Conservation (phyloP, 2,888 invertebrate species). For the Troglohyphantes excavatus region DNA sequence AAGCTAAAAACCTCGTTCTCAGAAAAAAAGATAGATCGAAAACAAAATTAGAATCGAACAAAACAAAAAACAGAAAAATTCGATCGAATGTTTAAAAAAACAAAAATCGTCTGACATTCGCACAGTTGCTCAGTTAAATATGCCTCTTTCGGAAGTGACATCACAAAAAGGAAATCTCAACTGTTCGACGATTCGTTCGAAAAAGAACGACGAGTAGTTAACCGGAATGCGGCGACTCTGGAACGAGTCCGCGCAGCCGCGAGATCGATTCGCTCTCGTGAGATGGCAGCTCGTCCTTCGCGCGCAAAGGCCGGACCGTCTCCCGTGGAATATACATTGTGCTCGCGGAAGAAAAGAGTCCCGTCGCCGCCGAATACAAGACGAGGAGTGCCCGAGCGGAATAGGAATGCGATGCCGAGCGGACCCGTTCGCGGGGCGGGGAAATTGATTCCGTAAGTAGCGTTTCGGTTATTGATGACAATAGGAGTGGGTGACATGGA, state of each 20-base stretch:
- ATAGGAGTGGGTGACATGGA: not conserved
- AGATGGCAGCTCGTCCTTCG: not conserved
- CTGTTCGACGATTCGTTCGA: not conserved
- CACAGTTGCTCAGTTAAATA: no score
- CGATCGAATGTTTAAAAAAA: no score
- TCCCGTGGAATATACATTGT: not conserved
- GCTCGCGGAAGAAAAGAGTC: not conserved
- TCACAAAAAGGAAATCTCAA: not conserved
- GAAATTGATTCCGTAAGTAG: not conserved
- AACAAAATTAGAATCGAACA: no score
- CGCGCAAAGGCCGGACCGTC: not conserved
- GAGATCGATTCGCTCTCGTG: not conserved
- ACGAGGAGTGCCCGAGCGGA: not conserved
- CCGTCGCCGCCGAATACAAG: not conserved
- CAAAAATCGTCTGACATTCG: no score
- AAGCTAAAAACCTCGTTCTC: no score
- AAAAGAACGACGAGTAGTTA: not conserved
- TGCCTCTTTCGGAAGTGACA: no score
- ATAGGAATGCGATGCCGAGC: not conserved
- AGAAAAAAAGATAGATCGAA: no score
- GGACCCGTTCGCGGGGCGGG: not conserved
- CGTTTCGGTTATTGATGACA: not conserved
- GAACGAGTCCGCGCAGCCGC: not conserved
- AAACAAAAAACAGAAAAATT: no score
- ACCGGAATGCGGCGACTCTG: not conserved